phyloP scores from a whole-genome alignment of 2,797 vertebrate genomes.

The Acipenser oxyrinchus region DNA sequence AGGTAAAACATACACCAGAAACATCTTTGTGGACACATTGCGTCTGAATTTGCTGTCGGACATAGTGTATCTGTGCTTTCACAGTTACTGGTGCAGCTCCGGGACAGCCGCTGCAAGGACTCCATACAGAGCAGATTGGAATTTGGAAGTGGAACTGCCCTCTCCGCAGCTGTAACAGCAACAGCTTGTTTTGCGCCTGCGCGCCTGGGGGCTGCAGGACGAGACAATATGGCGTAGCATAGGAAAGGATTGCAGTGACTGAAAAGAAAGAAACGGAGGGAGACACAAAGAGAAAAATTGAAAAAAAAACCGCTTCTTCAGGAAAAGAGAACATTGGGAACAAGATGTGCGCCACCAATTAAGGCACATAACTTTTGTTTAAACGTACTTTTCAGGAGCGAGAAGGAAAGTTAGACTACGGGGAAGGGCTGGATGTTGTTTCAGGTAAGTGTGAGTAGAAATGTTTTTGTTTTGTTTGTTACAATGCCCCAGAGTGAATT shows the following conservation, averaged over 20 bases:
- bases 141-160: no score
- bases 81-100: no score
- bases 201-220: not conserved
- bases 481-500: not conserved
- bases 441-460: constrained; percentile 31
- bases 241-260: constrained; percentile 20
- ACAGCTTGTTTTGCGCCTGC: not conserved
- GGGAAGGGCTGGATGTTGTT: constrained; percentile 31
- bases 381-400: not conserved
- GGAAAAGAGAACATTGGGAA: not conserved
- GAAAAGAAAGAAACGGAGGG: constrained; percentile 31
- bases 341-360: not conserved
- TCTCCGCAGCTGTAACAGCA: no score
- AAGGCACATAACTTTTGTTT: constrained; percentile 1
- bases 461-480: not conserved
- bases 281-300: constrained; percentile 42
- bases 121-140: no score
- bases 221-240: constrained; percentile 37
- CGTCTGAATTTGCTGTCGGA: no score
- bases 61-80: no score
- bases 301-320: constrained; percentile 13
- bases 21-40: no score
- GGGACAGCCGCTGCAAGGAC: no score
- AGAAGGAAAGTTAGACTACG: constrained; percentile 4
- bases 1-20: no score